phyloP scores from a whole-genome alignment of 2,113 vertebrate genomes.

The Gavia stellata region DNA sequence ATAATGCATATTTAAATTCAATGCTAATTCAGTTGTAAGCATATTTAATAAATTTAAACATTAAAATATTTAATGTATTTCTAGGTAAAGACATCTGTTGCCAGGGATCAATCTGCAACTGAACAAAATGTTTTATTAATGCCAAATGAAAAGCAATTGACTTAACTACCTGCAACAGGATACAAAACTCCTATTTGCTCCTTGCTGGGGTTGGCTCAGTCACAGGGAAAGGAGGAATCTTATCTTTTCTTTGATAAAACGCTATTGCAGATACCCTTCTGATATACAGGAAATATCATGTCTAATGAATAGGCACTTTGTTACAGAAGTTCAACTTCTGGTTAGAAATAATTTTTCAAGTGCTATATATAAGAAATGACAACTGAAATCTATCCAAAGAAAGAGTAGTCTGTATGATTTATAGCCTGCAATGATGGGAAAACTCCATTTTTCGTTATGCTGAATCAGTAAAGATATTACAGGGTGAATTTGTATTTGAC shows the following conservation, averaged over 20 bases:
- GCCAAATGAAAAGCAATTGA: conserved; percentile 27
- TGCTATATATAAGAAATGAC: conserved; percentile 24
- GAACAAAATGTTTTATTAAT: conserved; percentile 15
- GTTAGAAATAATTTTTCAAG: conserved; percentile 52
- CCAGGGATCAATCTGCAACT: background rate
- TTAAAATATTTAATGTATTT: background rate
- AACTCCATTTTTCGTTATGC: background rate
- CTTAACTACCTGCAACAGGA: conserved; percentile 13
- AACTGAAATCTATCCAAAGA: conserved; percentile 33
- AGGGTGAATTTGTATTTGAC: conserved; percentile 13
- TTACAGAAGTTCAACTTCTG: conserved; percentile 50
- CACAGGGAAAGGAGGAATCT: conserved; percentile 2
- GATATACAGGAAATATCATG: conserved; percentile 41
- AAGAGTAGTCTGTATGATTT: background rate
- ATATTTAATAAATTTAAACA: background rate
- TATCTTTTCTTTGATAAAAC: conserved; percentile 35
- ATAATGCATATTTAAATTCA: background rate
- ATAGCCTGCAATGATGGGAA: background rate
- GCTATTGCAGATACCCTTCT: conserved; percentile 32
- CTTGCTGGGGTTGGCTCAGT: background rate
- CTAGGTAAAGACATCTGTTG: background rate
- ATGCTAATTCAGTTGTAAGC: background rate
- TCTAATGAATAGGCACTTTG: conserved; percentile 51
- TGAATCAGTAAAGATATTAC: conserved; percentile 4
- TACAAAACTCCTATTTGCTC: background rate